Evolutionary conservation across 2,113 vertebrate genomes (phyloP).

Genomic region (Ailuropoda melanoleuca): DNA sequence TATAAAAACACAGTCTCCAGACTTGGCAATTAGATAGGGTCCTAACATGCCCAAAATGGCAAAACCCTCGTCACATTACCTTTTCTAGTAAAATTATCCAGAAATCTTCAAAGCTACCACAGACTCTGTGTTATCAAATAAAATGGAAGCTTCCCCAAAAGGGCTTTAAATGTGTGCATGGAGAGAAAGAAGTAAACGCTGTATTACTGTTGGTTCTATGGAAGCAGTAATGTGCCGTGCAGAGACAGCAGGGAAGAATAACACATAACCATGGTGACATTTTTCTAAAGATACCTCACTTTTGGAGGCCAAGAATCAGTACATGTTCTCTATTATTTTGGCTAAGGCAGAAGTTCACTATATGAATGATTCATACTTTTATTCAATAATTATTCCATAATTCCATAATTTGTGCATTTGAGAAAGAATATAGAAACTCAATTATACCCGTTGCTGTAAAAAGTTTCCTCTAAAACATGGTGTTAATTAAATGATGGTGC

Average conservation of each 20-base stretch:
- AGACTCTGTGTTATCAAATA: background rate
- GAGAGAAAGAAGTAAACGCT: slow-evolving; percentile 14
- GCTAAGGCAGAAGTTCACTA: slow-evolving; percentile 68
- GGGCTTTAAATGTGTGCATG: background rate
- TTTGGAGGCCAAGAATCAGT: slow-evolving; percentile 49
- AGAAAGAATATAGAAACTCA: slow-evolving; percentile 40
- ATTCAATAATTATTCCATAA: slow-evolving; percentile 62
- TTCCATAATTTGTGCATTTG: slow-evolving; percentile 48
- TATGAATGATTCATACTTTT: slow-evolving; percentile 75
- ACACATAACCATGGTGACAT: slow-evolving; percentile 66
- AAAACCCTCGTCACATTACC: background rate
- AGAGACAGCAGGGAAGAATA: slow-evolving; percentile 58
- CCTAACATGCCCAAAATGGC: background rate
- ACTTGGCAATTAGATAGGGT: background rate
- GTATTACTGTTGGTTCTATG: background rate
- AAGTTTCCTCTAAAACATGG: slow-evolving; percentile 36
- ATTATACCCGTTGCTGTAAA: slow-evolving; percentile 31
- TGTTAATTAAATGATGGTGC: slow-evolving; percentile 9
- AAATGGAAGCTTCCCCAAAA: background rate
- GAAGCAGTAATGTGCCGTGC: background rate
- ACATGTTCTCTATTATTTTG: slow-evolving; percentile 66
- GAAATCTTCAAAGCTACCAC: background rate
- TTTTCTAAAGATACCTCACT: slow-evolving; percentile 65
- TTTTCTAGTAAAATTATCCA: background rate
- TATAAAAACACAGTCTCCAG: background rate